Evolutionary conservation across 1,140 invertebrate species (phyloP).

Genomic region (Drosophila insularis): DNA sequence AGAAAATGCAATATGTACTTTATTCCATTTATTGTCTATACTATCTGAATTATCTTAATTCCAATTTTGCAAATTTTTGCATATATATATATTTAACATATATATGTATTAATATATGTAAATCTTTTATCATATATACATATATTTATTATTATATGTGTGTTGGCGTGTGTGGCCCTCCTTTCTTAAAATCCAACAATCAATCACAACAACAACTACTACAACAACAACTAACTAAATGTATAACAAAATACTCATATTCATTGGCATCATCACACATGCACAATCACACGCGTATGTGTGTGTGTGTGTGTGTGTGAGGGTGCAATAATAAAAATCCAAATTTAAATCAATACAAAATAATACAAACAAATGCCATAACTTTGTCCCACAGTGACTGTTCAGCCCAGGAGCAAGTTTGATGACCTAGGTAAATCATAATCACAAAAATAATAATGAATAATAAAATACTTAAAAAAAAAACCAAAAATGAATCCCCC

Average conservation of each 20-base stretch:
- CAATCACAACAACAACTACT: constrained; percentile 39
- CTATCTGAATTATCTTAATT: constrained; percentile 36
- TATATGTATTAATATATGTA: constrained; percentile 37
- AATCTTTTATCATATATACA: constrained; percentile 59
- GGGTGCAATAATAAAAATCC: constrained; percentile 45
- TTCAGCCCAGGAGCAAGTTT: constrained; percentile 89
- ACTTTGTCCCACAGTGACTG: constrained; percentile 86
- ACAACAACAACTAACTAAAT: constrained; percentile 45
- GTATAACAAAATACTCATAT: constrained; percentile 40
- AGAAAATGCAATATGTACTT: constrained; percentile 47
- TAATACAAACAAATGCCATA: constrained; percentile 78
- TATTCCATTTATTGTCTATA: not conserved
- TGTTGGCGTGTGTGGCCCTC: constrained; percentile 61
- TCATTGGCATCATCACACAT: constrained; percentile 29
- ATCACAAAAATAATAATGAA: constrained; percentile 30
- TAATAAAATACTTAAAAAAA: constrained; percentile 29
- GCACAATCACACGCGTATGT: constrained; percentile 9
- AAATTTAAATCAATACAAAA: constrained; percentile 64
- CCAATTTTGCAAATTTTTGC: not conserved
- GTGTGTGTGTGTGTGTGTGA: constrained; percentile 26
- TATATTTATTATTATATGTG: constrained; percentile 53
- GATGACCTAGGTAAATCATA: constrained; percentile 88
- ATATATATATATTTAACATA: constrained; percentile 5
- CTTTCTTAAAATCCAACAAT: constrained; percentile 39
- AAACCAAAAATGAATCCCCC: constrained; percentile 12